Evolutionary conservation across 2,113 vertebrate species (phyloP), one percentile per base, ranked within the genome.

Genomic region (Motacilla tschutschensis): DNA sequence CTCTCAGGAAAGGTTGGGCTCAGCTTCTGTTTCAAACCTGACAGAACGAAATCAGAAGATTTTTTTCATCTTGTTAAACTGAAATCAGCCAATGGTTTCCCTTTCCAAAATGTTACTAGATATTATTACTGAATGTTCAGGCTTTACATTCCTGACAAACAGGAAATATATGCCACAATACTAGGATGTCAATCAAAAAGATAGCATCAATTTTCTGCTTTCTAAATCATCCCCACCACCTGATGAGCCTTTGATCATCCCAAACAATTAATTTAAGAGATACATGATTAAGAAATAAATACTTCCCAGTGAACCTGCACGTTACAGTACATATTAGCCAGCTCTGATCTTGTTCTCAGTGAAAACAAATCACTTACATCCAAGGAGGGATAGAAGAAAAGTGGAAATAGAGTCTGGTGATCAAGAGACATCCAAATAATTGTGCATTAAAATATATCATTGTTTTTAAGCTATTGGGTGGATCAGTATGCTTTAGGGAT

Each of bases 211-310:
- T 97, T 97, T 97, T 97, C 95, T 96, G 95, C 94, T 96, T 97
- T 97, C 96, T 96, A 97, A 97, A 97, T 97, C 96, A 97, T 96
- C 92, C 95, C 62, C 91, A 97, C 96, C 97, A 96, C 97, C 96
- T 97, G 96, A 96, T 95, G 96, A 96, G 96, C 74, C 95, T 96
- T 97, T 97, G 96, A 97, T 97, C 95, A 97, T 96, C 96, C 96
- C 95, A 97, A 97, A 97, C 97, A 97, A 97, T 97, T 97, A 97
- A 97, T 97, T 91, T 96, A 96, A 97, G 94, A 97, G 94, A 94
- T 95, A 95, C 82, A 74, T 97, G 96, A 97, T 97, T 97, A 96
- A 97, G 94, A 96, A 95, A 95, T 88, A 95, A 95, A 96, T 81
- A 91, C 72, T 77, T 96, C 88, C 94, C 92, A 83, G 59, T 92